Evolutionary conservation across 2,888 invertebrate species (phyloP).

Genomic region (Acrobasis consociella): DNA sequence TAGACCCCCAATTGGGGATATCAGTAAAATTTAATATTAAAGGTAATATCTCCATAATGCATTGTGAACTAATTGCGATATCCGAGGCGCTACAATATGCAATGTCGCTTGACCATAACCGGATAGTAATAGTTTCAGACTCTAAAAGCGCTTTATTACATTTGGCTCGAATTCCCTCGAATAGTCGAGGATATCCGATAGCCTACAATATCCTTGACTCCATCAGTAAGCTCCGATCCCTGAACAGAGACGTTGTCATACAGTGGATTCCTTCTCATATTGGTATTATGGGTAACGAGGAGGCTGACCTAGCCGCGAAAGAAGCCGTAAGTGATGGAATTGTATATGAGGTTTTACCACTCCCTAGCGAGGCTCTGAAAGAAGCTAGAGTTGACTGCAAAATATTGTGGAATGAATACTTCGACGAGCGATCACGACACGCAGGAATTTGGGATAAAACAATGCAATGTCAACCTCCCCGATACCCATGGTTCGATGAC

Average conservation of each 20-base stretch:
- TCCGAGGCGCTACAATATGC: neutral
- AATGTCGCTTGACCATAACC: neutral
- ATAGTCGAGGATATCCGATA: slow-evolving; percentile 8
- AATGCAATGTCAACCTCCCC: too few species aligned
- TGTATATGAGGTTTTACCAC: too few species aligned
- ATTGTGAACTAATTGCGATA: neutral
- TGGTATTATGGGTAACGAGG: neutral
- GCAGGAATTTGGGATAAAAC: neutral
- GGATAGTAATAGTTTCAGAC: neutral
- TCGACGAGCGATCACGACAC: neutral
- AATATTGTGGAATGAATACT: neutral
- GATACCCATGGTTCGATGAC: too few species aligned
- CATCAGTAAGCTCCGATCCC: neutral
- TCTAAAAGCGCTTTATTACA: slow-evolving; percentile 4
- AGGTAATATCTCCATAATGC: neutral
- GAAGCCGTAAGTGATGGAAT: neutral
- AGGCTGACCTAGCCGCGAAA: slow-evolving; percentile 7
- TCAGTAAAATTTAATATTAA: neutral
- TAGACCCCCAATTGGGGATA: neutral
- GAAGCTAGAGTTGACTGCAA: neutral
- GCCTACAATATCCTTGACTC: neutral
- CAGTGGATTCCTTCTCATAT: neutral
- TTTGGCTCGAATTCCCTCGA: slow-evolving; percentile 6
- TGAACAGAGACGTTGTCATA: neutral
- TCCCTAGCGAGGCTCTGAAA: neutral